These are phyloP conservation scores for Melinaea menophilus DNA, from an alignment of 2,888 invertebrate species.

Conservation along the genomic window DNA sequence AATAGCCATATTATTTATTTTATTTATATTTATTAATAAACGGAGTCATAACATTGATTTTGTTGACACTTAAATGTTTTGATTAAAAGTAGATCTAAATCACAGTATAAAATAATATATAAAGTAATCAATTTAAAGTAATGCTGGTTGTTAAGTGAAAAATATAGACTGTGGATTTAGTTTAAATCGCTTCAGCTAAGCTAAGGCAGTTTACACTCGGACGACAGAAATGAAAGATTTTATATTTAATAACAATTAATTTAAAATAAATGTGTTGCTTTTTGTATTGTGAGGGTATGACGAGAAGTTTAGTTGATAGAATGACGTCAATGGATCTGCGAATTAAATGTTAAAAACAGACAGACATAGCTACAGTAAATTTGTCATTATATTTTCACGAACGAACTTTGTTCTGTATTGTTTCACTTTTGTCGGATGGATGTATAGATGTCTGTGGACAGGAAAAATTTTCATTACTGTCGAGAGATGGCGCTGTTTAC, in stretches of 20 bases:
- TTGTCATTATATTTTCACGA: no score
- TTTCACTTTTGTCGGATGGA: no score
- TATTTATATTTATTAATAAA: no score
- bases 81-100: not conserved
- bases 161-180: not conserved
- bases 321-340: no score
- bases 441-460: no score
- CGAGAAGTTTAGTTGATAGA: no score
- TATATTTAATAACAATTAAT: not conserved
- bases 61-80: not conserved
- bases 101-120: not conserved
- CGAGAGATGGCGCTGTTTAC: no score
- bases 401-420: no score
- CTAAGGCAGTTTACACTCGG: not conserved
- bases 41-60: not conserved
- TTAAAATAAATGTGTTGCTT: not conserved
- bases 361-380: no score
- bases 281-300: not conserved
- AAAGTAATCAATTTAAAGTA: not conserved
- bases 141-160: slow-evolving; percentile 5
- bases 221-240: not conserved
- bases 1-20: no score
- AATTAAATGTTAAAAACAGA: no score
- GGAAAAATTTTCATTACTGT: no score
- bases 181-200: slow-evolving; percentile 1